Conservation (phyloP, 1,140 invertebrate genomes). For the Saccostrea glomerata region DNA sequence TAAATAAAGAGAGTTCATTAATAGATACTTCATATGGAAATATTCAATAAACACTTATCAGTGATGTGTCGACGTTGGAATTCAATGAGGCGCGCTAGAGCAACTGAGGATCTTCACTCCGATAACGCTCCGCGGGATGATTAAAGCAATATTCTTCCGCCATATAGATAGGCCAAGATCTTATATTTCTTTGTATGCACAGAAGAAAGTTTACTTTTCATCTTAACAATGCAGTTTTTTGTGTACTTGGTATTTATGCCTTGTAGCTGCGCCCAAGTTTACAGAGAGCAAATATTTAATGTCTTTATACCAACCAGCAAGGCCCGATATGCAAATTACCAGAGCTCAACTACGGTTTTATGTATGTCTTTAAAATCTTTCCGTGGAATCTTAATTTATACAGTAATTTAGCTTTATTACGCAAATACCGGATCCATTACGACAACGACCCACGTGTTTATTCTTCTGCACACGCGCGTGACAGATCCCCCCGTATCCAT, state of each 20-base stretch:
- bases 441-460: conserved; percentile 32
- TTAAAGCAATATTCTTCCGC: conserved; percentile 36
- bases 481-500: not conserved
- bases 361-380: conserved; percentile 37
- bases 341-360: not conserved
- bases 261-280: conserved; percentile 29
- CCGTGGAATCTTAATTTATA: conserved; percentile 35
- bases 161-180: conserved; percentile 1
- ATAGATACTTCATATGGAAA: conserved; percentile 38
- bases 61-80: conserved; percentile 25
- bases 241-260: conserved; percentile 18
- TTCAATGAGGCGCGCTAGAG: conserved; percentile 29
- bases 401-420: conserved; percentile 32
- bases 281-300: conserved; percentile 27
- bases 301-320: not conserved
- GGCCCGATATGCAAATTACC: conserved; percentile 14
- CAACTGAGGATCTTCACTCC: conserved; percentile 14
- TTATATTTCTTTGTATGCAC: conserved; percentile 9
- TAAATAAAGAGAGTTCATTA: conserved; percentile 38
- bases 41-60: conserved; percentile 38
- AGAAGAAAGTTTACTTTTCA: conserved; percentile 38
- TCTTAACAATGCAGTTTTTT: conserved; percentile 26
- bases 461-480: conserved; percentile 34
- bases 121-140: conserved; percentile 5
- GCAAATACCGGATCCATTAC: conserved; percentile 33